Base-by-base conservation (phyloP, 2,888 invertebrate genomes). In the Lochmaea capreae region DNA sequence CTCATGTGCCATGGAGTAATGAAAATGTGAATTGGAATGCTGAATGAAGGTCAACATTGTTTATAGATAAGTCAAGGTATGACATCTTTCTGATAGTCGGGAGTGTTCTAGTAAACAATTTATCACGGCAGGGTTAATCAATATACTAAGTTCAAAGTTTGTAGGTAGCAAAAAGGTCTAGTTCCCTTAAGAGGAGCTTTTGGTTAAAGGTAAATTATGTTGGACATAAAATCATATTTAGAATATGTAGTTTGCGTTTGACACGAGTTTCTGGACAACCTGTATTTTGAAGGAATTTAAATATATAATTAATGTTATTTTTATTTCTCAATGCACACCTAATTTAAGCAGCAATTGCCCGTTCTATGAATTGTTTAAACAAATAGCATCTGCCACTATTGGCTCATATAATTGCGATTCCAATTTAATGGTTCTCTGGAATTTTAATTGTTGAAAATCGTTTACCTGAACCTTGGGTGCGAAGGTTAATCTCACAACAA, bases 401-500 rank as follows among this genome's bases (percentile, higher is more conserved):
- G n/a, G 67, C 9, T 67, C 39, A 62, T 39, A 9, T 68, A 63
- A 58, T 67, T 67, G 57, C 58, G 42, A n/a, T 57, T 59, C 42
- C 61, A 54, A 73, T 65, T 61, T 62, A 67, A 67, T 67, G 54
- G 57, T 63, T 67, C 71, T 71, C 16, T 65, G 71, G 71, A 71
- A 71, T 71, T 71, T 71, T 71, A 71, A 71, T 71, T 65, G 71
- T 43, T 65, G 46, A 58, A 71, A 71, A 71, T 57, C 58, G 22
- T 71, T 65, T 71, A 71, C 63, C 65, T 33, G 71, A 65, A 63
- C 62, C 43, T 72, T 61, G 61, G 42, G n/a, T 11, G 54, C 62
- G 67, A 72, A 72, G 67, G 72, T 65, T 68, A 68, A 63, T 72
- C 65, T 65, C 57, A 57, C 26, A 62, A 68, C 65, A 62, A 72